Evolutionary conservation across 2,888 invertebrate genomes (phyloP).

Genomic region (Cinara cedri): DNA sequence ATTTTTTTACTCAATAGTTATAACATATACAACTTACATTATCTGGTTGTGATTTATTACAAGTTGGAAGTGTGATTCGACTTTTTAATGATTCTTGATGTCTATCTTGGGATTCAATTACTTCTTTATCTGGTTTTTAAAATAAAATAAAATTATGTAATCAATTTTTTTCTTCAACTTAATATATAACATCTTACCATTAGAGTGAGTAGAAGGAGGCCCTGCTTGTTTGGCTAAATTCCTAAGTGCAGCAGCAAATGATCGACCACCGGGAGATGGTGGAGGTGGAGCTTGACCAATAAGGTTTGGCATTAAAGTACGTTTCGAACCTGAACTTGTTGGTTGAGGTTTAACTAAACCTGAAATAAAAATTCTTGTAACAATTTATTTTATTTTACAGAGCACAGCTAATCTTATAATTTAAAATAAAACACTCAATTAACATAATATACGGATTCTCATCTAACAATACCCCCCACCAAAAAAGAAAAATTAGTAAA

Average conservation of each 20-base stretch:
- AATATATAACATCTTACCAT: conserved; percentile 26
- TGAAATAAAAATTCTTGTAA: not conserved
- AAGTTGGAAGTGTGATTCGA: conserved; percentile 20
- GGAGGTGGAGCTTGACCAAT: conserved; percentile 51
- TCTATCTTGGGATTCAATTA: conserved; percentile 34
- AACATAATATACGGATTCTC: not conserved
- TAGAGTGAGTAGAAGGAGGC: conserved; percentile 65
- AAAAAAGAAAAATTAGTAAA: too few species aligned
- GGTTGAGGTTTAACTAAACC: conserved; percentile 49
- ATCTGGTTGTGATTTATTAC: conserved; percentile 38
- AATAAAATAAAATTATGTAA: not conserved
- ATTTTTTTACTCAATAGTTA: not conserved
- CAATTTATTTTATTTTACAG: not conserved
- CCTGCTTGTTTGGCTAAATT: conserved; percentile 91
- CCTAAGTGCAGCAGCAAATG: conserved; percentile 89
- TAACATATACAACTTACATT: conserved; percentile 6
- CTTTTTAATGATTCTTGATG: conserved; percentile 39
- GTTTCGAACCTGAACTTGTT: conserved; percentile 48
- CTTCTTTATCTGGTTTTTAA: conserved; percentile 38
- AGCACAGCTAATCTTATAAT: not conserved
- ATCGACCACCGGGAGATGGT: conserved; percentile 63
- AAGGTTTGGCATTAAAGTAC: conserved; percentile 53
- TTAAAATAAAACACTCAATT: not conserved
- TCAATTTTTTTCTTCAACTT: not conserved
- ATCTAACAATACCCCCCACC: too few species aligned